Base-by-base conservation (phyloP, 2,113 vertebrate species). In the Spilogale gracilis region DNA sequence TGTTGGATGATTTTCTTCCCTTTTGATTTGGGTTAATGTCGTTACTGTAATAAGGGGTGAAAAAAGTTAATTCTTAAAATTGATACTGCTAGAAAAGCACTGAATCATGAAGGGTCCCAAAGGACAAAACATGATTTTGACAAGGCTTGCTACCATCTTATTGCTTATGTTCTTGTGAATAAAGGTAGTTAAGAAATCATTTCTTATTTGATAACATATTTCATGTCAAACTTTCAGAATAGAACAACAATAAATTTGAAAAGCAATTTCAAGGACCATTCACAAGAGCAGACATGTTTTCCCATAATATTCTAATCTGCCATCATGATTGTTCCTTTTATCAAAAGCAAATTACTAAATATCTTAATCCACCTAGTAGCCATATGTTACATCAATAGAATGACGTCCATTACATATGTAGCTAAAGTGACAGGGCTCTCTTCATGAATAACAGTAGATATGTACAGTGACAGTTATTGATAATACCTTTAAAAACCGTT, bases 301-400 rank as follows among this genome's bases (percentile, higher is more conserved):
- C 65, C 61, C 74, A 43, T 74, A 87, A 87, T 95, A 94, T 95
- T 95, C 94, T 86, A 95, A 94, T 95, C 87, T 92, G 20, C 38
- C 13, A 32, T 83, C 67, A 69, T 84, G 86, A 95, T 50, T 91
- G 21, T 54, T 91, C n/a, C 1, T 96, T 93, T 89, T 50, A 61
- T 94, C 54, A 96, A 79, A 91, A 95, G 32, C 54, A 95, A 94
- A 98, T 96, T 97, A 96, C 94, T 89, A 95, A 95, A 73, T 80
- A 96, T 83, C 50, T 95, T 89, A 89, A 83, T 81, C 80, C 48
- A 84, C 56, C 30, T 56, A 83, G 56, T 38, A 92, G 78, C 74
- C 83, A 43, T 79, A 92, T 67, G 61, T 89, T 87, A 58, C 30
- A 67, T 87, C 67, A 90, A 11, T 43, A 90, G 67, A 89, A 94